Evolutionary conservation across 2,113 vertebrate species (phyloP), one percentile per base, ranked within the genome.

Genomic region (Gymnogyps californianus): DNA sequence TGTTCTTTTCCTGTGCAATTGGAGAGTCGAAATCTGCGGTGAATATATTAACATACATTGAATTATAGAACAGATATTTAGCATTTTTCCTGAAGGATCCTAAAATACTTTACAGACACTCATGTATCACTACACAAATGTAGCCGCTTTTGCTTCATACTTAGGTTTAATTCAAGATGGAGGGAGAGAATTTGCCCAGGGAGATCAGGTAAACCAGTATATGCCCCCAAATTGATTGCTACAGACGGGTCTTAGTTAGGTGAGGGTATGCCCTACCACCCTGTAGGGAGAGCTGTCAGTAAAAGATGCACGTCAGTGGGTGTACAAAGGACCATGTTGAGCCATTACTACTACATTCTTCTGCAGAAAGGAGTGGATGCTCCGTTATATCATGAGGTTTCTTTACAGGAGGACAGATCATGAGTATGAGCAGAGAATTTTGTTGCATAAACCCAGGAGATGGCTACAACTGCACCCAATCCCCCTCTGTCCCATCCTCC

Each of bases 41-140:
- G 95, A 95, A 87, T 91, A 52, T 22, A 82, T 96, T 95, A 95
- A 52, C 83, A 71, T 66, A 70, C 32, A 79, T 42, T 93, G 86
- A 89, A 84, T 89, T 92, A 62, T 59, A 87, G 90, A 97, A 36
- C 20, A 96, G 90, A 83, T 86, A 92, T 46, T 92, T 90, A 90
- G 72, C 86, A 89, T 89, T 94, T 94, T 91, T 96, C 91, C 90
- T 95, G 87, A 87, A 97, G 91, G 87, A 96, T 82, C 83, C 76
- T 87, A 84, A 89, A 95, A 64, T 52, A 80, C 57, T 93, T 86
- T 72, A 52, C 69, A 89, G 91, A 78, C 32, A 12, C 86, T 92
- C 61, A 47, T 80, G 47, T 92, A 14, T 89, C 47, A 2, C 77
- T 47, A 55, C 72, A 87, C 44, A 95, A 89, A 52, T 21, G 76